A percentile compares a stretch with the other conserved stretches of the same genome.
Evolutionary conservation across 2,888 invertebrate species (phyloP).

Genomic region (Dasysyrphus tricinctus): DNA sequence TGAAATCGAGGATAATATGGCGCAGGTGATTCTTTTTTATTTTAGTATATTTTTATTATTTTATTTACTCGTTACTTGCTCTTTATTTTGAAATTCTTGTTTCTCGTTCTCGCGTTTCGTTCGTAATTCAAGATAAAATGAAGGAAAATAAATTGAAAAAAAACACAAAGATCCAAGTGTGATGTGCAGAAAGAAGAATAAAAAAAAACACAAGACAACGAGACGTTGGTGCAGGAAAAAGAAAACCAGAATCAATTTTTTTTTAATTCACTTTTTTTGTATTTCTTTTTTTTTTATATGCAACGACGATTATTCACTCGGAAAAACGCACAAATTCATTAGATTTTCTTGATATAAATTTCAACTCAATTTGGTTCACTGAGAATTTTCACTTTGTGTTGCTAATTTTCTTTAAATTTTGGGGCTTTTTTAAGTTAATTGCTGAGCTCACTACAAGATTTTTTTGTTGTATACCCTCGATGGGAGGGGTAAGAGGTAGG

Average conservation of each 20-base stretch:
- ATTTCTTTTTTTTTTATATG: conserved; percentile 8
- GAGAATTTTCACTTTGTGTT: conserved; percentile 49
- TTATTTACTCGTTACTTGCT: conserved; percentile 37
- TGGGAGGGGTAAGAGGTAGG: conserved; percentile 32
- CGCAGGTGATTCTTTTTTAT: conserved; percentile 70
- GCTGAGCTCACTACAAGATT: conserved; percentile 35
- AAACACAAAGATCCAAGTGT: conserved; percentile 59
- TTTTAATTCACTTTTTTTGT: conserved; percentile 32
- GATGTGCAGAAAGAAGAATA: conserved; percentile 59
- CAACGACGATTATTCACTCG: conserved; percentile 47
- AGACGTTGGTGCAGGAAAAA: conserved; percentile 50
- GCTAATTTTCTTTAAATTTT: conserved; percentile 15
- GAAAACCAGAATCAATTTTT: conserved; percentile 67
- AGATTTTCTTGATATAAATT: conserved; percentile 32
- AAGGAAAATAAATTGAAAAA: conserved; percentile 21
- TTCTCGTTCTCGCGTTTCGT: conserved; percentile 66
- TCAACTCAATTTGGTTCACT: conserved; percentile 42
- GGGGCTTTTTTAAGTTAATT: conserved; percentile 41
- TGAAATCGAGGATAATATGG: conserved; percentile 68
- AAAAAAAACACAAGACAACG: conserved; percentile 53
- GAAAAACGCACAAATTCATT: conserved; percentile 60
- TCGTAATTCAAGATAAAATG: conserved; percentile 60
- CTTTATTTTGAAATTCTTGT: conserved; percentile 25
- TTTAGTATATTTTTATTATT: conserved; percentile 22
- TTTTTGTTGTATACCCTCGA: conserved; percentile 16